A percentile compares a stretch with the other conserved stretches of the same genome.
Evolutionary conservation across 2,888 invertebrate genomes (phyloP).

Genomic region (Crepidodera aurea): DNA sequence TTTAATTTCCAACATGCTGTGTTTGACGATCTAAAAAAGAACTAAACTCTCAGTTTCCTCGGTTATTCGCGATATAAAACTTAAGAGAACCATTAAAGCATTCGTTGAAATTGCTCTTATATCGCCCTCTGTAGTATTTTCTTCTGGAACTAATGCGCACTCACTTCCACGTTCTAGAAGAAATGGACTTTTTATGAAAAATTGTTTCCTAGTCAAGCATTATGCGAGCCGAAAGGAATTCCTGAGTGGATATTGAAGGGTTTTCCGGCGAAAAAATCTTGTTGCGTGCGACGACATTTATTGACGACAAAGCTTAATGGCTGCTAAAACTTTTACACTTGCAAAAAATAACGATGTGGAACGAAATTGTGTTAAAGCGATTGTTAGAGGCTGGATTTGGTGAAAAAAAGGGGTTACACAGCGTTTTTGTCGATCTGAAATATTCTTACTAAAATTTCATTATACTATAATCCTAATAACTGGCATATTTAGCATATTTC

Average conservation of each 20-base stretch:
- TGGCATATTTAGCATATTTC: too few relatives aligned
- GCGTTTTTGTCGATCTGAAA: too few relatives aligned
- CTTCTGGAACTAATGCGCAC: constrained; percentile 35
- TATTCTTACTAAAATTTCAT: too few relatives aligned
- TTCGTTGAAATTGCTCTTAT: constrained; percentile 28
- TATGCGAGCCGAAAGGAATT: constrained; percentile 23
- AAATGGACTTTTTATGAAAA: constrained; percentile 35
- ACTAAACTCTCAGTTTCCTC: constrained; percentile 21
- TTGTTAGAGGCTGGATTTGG: too few relatives aligned
- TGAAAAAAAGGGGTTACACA: too few relatives aligned
- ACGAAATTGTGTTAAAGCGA: too few relatives aligned
- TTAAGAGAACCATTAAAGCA: constrained; percentile 31
- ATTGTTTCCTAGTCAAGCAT: constrained; percentile 33
- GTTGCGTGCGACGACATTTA: constrained; percentile 24
- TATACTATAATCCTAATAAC: too few relatives aligned
- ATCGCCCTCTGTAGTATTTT: constrained; percentile 29
- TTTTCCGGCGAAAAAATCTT: constrained; percentile 8
- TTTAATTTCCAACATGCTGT: constrained; percentile 7
- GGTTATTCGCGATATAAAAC: constrained; percentile 32
- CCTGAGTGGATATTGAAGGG: constrained; percentile 25
- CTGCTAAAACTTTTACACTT: neutral
- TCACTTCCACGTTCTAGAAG: constrained; percentile 24
- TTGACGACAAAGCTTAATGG: constrained; percentile 8
- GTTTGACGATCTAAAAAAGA: constrained; percentile 10
- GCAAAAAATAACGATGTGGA: too few relatives aligned